Base-by-base conservation (phyloP, 2,797 vertebrate species). In the Thalassophryne amazonica region DNA sequence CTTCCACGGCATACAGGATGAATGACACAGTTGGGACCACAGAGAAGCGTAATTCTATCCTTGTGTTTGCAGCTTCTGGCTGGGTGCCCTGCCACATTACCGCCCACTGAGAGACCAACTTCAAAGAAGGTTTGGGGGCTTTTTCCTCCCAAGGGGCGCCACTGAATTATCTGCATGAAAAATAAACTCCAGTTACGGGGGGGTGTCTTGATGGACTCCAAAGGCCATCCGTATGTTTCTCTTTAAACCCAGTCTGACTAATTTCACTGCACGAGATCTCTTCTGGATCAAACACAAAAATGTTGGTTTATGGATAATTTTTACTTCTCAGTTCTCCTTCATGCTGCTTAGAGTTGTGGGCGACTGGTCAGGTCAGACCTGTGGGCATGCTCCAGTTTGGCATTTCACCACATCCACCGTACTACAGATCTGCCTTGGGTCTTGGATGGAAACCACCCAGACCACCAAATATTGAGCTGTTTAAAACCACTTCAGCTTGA, bases 41-140 rank as follows among this genome's bases (percentile, higher is more conserved):
- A 63, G 70, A 66, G 67, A 55, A 52, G 53, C 59, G 51, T 64
- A 73, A 75, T 75, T 81, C 56, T 67, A 42, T 58, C 81, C 76
- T 27, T 71, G 42, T 76, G 76, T 83, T 76, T 84, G 77, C 66
- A 66, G 69, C 74, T 19, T 78, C 75, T 88, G 83, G 82, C 67
- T 34, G 28, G 23, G 34, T 60, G 82, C 84, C 81, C 80, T 56
- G 62, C 81, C 76, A 80, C 78, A 76, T 74, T 65, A 73, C 63
- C 73, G 43, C 79, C 83, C 80, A 80, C 60, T 46, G 69, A 78
- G 63, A 58, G 34, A 56, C 32, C 42, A 52, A 84, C 84, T 84
- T 85, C 73, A 84, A 86, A 87, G 66, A 60, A 49, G 46, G 69
- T 69, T 68, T 42, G 8, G 52, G 52, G 63, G 58, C 17, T 53